Percentiles rank a stretch among this genome's conserved stretches.
phyloP scores from a whole-genome alignment of 2,113 vertebrate genomes.

The Rhadina sibilatrix region DNA sequence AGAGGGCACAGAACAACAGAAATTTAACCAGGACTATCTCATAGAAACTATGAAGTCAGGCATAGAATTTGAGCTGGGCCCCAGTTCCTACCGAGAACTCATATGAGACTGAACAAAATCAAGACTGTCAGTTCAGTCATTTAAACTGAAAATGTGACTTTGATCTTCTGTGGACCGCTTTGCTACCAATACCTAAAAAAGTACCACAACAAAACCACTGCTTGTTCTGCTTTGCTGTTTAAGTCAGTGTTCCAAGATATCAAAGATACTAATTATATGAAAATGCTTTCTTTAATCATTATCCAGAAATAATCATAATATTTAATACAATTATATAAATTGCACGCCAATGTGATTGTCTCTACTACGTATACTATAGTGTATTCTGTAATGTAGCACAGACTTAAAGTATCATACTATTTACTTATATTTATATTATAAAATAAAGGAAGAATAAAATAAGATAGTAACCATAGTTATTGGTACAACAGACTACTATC shows the following conservation, averaged over 20 bases:
- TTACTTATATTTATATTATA: not conserved
- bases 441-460: not conserved
- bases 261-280: not conserved
- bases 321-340: not conserved
- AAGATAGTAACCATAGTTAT: not conserved
- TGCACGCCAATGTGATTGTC: not conserved
- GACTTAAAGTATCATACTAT: not conserved
- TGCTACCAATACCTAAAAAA: not conserved
- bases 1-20: not conserved
- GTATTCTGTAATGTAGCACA: not conserved
- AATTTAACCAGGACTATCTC: not conserved
- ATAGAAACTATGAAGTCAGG: not conserved
- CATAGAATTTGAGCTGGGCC: not conserved
- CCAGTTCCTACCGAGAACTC: accelerated
- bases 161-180: not conserved
- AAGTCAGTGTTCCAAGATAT: not conserved
- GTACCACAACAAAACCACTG: not conserved
- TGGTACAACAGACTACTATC: not conserved
- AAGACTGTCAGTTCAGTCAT: not conserved
- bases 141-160: not conserved
- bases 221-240: not conserved
- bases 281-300: not conserved
- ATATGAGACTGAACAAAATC: not conserved
- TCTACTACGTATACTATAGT: not conserved
- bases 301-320: not conserved